phyloP scores from a whole-genome alignment of 2,888 invertebrate species.

The Melieria crassipennis region DNA sequence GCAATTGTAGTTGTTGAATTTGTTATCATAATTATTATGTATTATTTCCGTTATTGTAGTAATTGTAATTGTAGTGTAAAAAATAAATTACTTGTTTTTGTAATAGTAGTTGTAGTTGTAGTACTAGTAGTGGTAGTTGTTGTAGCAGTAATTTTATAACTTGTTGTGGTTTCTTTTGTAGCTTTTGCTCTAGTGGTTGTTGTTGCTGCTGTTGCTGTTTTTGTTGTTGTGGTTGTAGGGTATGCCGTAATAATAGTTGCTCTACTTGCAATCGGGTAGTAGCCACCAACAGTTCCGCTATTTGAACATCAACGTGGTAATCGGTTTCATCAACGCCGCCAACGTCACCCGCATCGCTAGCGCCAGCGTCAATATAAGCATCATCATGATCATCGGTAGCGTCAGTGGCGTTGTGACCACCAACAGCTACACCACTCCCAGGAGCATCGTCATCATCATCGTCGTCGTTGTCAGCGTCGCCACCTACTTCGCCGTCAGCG shows the following conservation, averaged over 20 bases:
- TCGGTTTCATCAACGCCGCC: no score
- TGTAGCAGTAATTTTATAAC: conserved; percentile 31
- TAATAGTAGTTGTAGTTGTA: conserved; percentile 33
- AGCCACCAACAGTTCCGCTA: background rate
- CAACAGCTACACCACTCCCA: no score
- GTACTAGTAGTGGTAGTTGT: conserved; percentile 28
- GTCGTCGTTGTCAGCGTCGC: no score
- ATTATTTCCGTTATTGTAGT: conserved; percentile 38
- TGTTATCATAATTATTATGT: conserved; percentile 8
- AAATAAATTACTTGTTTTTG: conserved; percentile 31
- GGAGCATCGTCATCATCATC: no score
- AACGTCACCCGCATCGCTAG: no score
- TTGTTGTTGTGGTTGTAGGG: background rate
- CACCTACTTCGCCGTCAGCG: no score
- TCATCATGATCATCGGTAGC: no score
- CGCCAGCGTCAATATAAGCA: no score
- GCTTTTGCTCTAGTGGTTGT: conserved; percentile 24
- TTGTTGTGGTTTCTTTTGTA: conserved; percentile 34
- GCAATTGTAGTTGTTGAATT: conserved; percentile 14
- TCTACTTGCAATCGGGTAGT: background rate
- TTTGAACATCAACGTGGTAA: no score
- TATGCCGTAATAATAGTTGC: background rate
- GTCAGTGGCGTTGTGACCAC: no score
- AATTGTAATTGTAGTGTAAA: conserved; percentile 42
- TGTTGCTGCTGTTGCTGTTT: conserved; percentile 32